Percentiles rank a stretch among this genome's conserved stretches.
Conservation (phyloP, 2,797 vertebrate species). For the Jordanella pulchra region DNA sequence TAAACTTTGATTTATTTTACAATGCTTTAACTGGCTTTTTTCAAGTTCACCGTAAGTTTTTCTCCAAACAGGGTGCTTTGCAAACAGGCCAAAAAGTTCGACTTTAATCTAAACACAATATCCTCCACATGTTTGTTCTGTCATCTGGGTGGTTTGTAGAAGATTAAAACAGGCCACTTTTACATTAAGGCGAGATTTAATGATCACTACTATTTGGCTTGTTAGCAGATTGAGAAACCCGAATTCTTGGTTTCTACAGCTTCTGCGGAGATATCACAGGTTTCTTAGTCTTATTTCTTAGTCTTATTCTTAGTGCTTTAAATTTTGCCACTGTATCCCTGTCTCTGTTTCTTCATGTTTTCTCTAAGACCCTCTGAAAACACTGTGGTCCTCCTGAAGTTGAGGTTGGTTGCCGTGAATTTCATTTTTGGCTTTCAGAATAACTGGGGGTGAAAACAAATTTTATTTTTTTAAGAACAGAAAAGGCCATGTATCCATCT, state of each 20-base stretch:
- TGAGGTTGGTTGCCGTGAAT: no score
- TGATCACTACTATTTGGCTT: not conserved
- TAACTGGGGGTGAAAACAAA: not conserved
- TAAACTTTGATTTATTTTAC: not conserved
- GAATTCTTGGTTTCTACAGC: not conserved
- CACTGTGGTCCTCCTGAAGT: not conserved
- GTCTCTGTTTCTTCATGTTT: not conserved
- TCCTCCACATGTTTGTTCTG: not conserved
- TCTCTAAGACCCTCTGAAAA: not conserved
- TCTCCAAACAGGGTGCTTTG: not conserved
- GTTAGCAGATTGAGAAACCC: not conserved
- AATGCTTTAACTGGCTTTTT: not conserved
- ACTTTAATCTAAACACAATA: not conserved
- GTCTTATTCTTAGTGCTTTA: not conserved
- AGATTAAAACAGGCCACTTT: no score
- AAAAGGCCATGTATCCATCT: not conserved
- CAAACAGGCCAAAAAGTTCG: not conserved
- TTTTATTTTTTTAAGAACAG: not conserved
- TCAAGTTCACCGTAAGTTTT: not conserved
- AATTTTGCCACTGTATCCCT: not conserved
- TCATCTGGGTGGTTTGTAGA: not conserved
- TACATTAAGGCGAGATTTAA: not conserved
- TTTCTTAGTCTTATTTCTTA: no score
- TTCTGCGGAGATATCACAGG: not conserved
- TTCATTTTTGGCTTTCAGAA: not conserved